Percentiles rank a stretch among this genome's conserved stretches.
phyloP scores from a whole-genome alignment of 2,888 invertebrate genomes.

The Drosophila austrosaltans region DNA sequence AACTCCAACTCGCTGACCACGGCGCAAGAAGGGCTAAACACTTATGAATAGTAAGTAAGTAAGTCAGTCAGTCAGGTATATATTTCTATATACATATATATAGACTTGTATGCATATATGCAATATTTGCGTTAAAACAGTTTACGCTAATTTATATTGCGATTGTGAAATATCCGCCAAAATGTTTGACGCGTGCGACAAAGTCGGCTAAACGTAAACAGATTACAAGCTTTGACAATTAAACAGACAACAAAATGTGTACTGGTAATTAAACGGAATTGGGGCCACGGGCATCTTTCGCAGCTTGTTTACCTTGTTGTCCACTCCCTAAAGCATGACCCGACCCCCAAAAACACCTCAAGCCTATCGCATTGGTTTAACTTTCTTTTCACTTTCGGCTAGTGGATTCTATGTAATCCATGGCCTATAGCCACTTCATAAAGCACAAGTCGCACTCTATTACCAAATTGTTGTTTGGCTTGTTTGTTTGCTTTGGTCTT shows the following conservation, averaged over 20 bases:
- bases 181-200: conserved; percentile 56
- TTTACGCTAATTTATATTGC: conserved; percentile 76
- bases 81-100: conserved; percentile 41
- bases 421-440: conserved; percentile 35
- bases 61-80: conserved; percentile 9
- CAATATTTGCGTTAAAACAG: conserved; percentile 69
- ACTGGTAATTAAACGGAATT: conserved; percentile 61
- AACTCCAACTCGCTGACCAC: conserved; percentile 51
- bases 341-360: neutral
- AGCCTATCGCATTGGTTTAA: conserved; percentile 17
- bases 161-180: conserved; percentile 70
- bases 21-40: conserved; percentile 59
- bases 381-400: conserved; percentile 64
- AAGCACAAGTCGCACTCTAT: conserved; percentile 42
- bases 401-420: conserved; percentile 73
- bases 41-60: conserved; percentile 31
- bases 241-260: conserved; percentile 41
- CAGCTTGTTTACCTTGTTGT: conserved; percentile 6
- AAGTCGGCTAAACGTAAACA: conserved; percentile 57
- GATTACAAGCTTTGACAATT: conserved; percentile 74
- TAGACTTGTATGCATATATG: neutral
- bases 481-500: conserved; percentile 44
- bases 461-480: conserved; percentile 59
- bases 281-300: conserved; percentile 66
- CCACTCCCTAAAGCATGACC: conserved; percentile 21